Evolutionary conservation across 2,113 vertebrate species (phyloP).

Genomic region (Vicugna pacos): DNA sequence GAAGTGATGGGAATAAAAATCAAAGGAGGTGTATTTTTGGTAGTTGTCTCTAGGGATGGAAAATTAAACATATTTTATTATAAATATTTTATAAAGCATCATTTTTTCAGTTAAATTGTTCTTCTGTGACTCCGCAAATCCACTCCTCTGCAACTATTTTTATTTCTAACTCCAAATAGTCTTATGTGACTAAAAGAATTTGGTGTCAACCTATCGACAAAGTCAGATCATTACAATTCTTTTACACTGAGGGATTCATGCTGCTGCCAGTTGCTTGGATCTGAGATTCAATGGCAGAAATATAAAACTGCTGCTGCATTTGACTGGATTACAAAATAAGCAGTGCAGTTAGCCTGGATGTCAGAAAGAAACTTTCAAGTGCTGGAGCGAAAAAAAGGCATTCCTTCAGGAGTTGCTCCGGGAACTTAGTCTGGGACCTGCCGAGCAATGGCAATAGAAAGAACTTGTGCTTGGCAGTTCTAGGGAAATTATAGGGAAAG

Average conservation of each 20-base stretch:
- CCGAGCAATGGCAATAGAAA: neutral
- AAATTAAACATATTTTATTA: constrained; percentile 10
- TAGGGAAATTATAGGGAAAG: neutral
- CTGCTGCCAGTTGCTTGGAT: constrained; percentile 55
- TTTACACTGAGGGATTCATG: constrained; percentile 61
- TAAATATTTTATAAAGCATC: neutral
- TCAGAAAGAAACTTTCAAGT: constrained; percentile 67
- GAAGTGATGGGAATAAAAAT: neutral
- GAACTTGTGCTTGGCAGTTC: neutral
- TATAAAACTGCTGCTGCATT: constrained; percentile 62
- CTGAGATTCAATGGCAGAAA: constrained; percentile 69
- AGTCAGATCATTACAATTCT: constrained; percentile 67
- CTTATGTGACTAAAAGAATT: constrained; percentile 56
- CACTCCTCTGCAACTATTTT: constrained; percentile 38
- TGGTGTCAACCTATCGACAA: constrained; percentile 56
- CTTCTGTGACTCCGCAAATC: neutral
- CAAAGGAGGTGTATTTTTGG: neutral
- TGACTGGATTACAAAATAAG: constrained; percentile 74
- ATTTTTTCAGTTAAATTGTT: neutral
- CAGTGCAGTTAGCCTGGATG: constrained; percentile 61
- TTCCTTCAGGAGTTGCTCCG: constrained; percentile 55
- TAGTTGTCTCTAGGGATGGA: neutral
- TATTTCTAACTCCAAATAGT: constrained; percentile 35
- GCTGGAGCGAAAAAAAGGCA: constrained; percentile 28
- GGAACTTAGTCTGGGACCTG: constrained; percentile 29